Percentiles rank a stretch among this genome's conserved stretches.
These are phyloP conservation scores for Prunella strophiata DNA, from an alignment of 2,797 vertebrate species.

Conservation along the genomic window DNA sequence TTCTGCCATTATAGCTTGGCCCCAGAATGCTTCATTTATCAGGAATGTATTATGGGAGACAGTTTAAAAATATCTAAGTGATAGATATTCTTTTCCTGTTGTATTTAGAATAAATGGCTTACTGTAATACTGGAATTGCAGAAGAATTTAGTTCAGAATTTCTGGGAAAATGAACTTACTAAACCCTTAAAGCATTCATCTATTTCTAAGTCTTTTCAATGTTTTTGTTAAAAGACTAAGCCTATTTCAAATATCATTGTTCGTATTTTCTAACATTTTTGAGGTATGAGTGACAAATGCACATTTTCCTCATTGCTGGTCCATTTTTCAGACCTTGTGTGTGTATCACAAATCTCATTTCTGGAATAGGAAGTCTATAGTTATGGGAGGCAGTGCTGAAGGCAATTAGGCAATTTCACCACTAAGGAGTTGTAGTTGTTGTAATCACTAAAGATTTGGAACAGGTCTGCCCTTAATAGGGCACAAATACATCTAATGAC, in stretches of 20 bases:
- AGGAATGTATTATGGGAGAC: constrained; percentile 41
- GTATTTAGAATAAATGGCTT: constrained; percentile 73
- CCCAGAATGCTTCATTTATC: constrained; percentile 60
- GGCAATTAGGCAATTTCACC: too few species aligned
- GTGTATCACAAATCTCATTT: background rate
- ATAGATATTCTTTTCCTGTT: constrained; percentile 62
- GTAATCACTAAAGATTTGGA: too few species aligned
- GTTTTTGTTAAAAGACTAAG: constrained; percentile 11
- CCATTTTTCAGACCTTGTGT: background rate
- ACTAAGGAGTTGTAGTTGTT: too few species aligned
- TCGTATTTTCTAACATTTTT: background rate
- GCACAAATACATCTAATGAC: too few species aligned
- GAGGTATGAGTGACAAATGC: background rate
- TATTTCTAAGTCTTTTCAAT: background rate
- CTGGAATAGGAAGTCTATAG: background rate
- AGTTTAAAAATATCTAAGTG: constrained; percentile 71
- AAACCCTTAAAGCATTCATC: constrained; percentile 44
- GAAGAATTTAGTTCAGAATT: constrained; percentile 58
- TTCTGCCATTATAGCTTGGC: constrained; percentile 15
- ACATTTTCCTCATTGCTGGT: background rate
- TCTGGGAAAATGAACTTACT: constrained; percentile 70
- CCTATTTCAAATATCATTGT: constrained; percentile 9
- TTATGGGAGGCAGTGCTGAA: too few species aligned
- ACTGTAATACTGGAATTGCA: constrained; percentile 72
- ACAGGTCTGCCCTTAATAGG: too few species aligned